A percentile compares a stretch with the other conserved stretches of the same genome.
Conservation (phyloP, 2,888 invertebrate species). For the Nephrotoma flavescens region DNA sequence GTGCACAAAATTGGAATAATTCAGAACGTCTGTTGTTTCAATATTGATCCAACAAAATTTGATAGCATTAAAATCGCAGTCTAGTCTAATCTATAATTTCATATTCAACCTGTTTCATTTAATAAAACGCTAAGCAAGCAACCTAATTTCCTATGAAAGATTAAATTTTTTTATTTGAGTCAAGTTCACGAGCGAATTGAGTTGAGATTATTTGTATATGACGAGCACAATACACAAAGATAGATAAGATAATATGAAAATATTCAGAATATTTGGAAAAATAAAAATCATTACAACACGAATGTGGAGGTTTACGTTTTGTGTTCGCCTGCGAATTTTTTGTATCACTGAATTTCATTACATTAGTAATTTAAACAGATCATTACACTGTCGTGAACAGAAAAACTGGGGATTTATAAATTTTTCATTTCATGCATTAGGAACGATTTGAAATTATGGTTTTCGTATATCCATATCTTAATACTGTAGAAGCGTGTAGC, state of each 20-base stretch:
- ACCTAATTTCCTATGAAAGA: background rate
- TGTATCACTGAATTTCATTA: background rate
- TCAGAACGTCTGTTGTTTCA: too few species aligned
- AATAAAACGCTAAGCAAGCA: background rate
- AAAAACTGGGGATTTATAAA: background rate
- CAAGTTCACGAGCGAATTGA: background rate
- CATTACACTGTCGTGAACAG: background rate
- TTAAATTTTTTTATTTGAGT: background rate
- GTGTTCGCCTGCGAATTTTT: background rate
- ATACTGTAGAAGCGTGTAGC: too few species aligned
- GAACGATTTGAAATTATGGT: background rate
- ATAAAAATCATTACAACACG: background rate
- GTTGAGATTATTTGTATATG: background rate
- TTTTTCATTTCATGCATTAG: background rate
- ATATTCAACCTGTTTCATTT: too few species aligned
- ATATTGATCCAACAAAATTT: too few species aligned
- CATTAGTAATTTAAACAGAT: background rate
- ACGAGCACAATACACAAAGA: too few species aligned
- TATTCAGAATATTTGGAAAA: background rate
- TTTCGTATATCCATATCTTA: background rate
- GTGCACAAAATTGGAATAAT: too few species aligned
- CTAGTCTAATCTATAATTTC: too few species aligned
- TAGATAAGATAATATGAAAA: background rate
- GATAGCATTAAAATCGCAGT: too few species aligned
- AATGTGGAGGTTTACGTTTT: background rate